Percentiles rank a stretch among this genome's conserved stretches.
Conservation (phyloP, 1,140 invertebrate species). For the Trichonephila clavipes region DNA sequence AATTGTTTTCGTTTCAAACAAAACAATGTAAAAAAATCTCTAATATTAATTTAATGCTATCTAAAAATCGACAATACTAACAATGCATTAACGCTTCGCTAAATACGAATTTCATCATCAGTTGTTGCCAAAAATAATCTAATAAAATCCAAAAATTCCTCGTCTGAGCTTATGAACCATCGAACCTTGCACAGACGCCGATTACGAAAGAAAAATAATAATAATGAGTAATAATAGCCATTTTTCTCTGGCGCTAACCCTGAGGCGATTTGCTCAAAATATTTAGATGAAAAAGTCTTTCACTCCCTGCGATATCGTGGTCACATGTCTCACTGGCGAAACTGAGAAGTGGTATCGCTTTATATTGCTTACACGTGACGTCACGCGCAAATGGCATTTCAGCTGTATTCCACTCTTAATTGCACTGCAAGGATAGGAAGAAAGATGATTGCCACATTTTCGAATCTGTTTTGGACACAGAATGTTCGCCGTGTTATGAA, state of each 20-base stretch:
- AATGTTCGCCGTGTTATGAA: neutral
- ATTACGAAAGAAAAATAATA: too few species aligned
- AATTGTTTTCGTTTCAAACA: too few species aligned
- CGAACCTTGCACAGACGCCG: too few species aligned
- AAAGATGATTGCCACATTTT: neutral
- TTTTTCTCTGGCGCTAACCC: neutral
- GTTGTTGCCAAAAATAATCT: too few species aligned
- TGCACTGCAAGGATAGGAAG: conserved; percentile 6
- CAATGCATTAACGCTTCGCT: too few species aligned
- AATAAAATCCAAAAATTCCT: too few species aligned
- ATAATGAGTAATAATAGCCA: too few species aligned
- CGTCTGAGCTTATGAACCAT: too few species aligned
- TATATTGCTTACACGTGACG: conserved; percentile 1
- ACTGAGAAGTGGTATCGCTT: neutral
- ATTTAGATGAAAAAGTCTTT: neutral
- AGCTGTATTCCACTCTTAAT: conserved; percentile 8
- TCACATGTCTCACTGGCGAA: neutral
- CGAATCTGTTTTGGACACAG: neutral
- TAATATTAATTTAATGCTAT: too few species aligned
- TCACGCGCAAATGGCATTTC: neutral
- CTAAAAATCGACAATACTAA: too few species aligned
- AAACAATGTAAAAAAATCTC: too few species aligned
- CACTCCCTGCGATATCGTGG: neutral
- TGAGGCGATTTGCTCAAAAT: neutral
- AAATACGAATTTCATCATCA: too few species aligned